Base-by-base conservation (phyloP, 1,140 invertebrate genomes). In the Drosophila prosaltans region DNA sequence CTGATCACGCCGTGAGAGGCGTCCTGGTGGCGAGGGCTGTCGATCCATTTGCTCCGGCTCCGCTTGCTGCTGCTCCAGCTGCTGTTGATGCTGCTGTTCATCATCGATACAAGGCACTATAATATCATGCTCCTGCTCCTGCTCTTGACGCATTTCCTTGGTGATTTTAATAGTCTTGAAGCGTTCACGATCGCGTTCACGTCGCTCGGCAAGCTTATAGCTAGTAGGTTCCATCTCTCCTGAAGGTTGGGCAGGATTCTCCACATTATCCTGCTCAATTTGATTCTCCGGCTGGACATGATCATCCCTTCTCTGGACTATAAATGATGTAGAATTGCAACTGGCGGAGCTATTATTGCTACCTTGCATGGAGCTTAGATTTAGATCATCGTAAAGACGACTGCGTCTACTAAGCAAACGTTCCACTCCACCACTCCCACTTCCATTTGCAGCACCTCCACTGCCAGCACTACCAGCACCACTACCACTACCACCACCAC, bases 141-240 rank as follows among this genome's bases (percentile, higher is more conserved):
- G 65, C 69, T 79, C 69, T 26, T 75, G 58, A 40, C 72, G 74
- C 81, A 81, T 79, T 40, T 75, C 86, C 59, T 81, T 90, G 5
- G 78, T 81, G 16, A 92, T 90, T 78, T 91, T 91, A 30, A 92
- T 92, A 28, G 91, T 92, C 71, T 91, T 92, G 43, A 92, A 92
- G n/a, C 91, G 91, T 48, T 92, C 91, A 5, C 90, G 84, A 71
- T 92, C 90, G 9, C 90, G 78, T 30, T 84, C 86, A 28, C 90
- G 81, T 24, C 83, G 74, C 63, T 88, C 85, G 8, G 80, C 65
- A 62, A 91, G 45, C 69, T 85, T 92, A 57, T 83, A 90, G 69
- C 62, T 75, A 3, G 69, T 32, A 10, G 70, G 61, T 9, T 88
- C 77, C 59, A 65, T 62, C 51, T 81, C 81, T 51, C 66, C 5